phyloP scores from a whole-genome alignment of 1,140 invertebrate genomes.

The Rhagoletis zephyria region DNA sequence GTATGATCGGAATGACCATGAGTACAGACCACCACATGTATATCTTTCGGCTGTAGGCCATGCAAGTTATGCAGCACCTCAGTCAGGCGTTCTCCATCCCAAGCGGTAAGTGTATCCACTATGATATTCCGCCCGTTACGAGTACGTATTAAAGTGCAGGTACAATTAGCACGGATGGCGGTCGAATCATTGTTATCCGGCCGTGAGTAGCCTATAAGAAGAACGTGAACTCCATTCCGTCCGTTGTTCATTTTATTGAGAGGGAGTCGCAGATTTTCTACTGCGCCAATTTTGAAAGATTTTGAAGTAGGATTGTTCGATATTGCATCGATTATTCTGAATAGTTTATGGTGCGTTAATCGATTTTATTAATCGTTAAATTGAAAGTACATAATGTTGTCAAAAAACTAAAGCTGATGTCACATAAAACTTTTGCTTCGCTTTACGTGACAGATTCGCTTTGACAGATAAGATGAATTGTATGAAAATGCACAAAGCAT shows the following conservation, averaged over 20 bases:
- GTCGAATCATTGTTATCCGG: slow-evolving; percentile 70
- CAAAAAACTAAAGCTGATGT: too few relatives aligned
- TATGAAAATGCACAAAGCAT: too few relatives aligned
- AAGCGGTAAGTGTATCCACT: slow-evolving; percentile 92
- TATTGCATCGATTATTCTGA: too few relatives aligned
- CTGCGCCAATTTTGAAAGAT: too few relatives aligned
- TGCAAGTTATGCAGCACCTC: slow-evolving; percentile 75
- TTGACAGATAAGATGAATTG: too few relatives aligned
- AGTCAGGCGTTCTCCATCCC: slow-evolving; percentile 78
- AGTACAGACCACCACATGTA: slow-evolving; percentile 87
- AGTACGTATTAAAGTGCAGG: slow-evolving; percentile 85
- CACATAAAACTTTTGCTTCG: too few relatives aligned
- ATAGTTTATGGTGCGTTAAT: too few relatives aligned
- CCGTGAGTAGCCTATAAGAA: slow-evolving; percentile 77
- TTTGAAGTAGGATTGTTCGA: too few relatives aligned
- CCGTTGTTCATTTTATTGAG: neutral
- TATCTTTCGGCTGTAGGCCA: slow-evolving; percentile 78
- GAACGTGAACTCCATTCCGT: slow-evolving; percentile 62
- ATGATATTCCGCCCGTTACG: slow-evolving; percentile 79
- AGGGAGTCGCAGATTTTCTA: neutral
- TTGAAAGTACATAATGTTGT: too few relatives aligned
- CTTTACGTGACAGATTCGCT: too few relatives aligned
- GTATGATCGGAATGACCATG: slow-evolving; percentile 95
- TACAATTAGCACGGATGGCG: slow-evolving; percentile 84
- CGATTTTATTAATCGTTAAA: too few relatives aligned